Percentiles rank a stretch among this genome's conserved stretches.
Conservation (phyloP, 2,888 invertebrate species). For the Rugalucina vietnamica region DNA sequence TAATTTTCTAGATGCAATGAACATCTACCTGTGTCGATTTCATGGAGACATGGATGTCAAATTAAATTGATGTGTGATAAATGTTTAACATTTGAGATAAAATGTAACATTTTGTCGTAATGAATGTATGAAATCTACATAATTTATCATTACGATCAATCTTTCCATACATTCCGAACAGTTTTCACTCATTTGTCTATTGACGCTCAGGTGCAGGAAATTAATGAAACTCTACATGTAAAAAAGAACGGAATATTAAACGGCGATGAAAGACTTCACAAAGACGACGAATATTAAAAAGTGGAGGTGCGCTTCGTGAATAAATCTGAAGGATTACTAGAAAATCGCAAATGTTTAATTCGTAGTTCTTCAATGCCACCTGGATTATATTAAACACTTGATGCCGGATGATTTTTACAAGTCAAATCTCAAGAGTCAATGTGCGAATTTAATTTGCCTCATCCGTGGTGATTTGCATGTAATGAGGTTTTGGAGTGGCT, state of each 20-base stretch:
- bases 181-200: background rate
- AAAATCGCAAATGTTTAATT: no score
- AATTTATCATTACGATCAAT: background rate
- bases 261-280: no score
- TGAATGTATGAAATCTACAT: background rate
- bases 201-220: background rate
- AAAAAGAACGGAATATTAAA: no score
- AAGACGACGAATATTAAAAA: no score
- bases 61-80: constrained; percentile 7
- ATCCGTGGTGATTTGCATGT: constrained; percentile 24
- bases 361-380: no score
- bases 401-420: background rate
- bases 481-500: constrained; percentile 55
- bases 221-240: no score
- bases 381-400: background rate
- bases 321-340: no score
- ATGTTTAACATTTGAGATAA: constrained; percentile 3
- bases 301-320: no score
- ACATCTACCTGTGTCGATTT: background rate
- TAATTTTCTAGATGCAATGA: background rate
- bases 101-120: background rate
- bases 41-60: background rate
- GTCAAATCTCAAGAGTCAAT: background rate
- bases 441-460: background rate
- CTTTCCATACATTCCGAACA: background rate